Base-by-base conservation (phyloP, 2,888 invertebrate species). In the Lathronympha strigana region DNA sequence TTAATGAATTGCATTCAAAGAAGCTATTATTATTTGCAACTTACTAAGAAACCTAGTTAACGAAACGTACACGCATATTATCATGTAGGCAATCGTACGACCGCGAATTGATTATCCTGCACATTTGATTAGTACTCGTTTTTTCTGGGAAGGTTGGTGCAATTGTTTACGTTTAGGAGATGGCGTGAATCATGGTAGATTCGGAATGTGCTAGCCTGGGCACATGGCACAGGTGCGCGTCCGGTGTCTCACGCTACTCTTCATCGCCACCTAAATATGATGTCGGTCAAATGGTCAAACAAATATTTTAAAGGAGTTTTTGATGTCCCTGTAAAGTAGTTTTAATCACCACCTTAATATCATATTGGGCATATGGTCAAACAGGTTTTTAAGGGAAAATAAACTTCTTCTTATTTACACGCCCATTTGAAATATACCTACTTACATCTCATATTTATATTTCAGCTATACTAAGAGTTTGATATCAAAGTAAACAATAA, bases 171-270 rank as follows among this genome's bases (percentile, higher is more conserved):
- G 53, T 33, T 25, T 23, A 54, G 54, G 25, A 43, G 50, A 58
- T 25, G 38, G 23, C 36, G 45, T 66, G 64, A 66, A 58, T 61
- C 60, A 66, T 43, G 28, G 50, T 33, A 51, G 55, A 54, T 58
- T 36, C 51, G 67, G 71, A 71, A 71, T 71, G 68, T 61, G 54
- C 66, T 54, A 50, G 21, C 33, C 60, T 62, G 61, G 57, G 67
- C 71, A 69, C 69, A 66, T 15, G 71, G 67, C 85, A 84, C 90
- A 91, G 90, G 91, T 91, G 91, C 80, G 83, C 91, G 88, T 90
- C 91, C 90, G 90, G 89, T 82, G 78, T 73, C 75, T 79, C 83
- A 78, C 72, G 75, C 81, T 82, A 83, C 82, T 82, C 79, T 83
- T 84, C 77, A 86, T 78, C 79, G 70, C 69, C 78, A 77, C 73